These are phyloP conservation scores for Acleris emargana DNA, from an alignment of 2,888 invertebrate genomes.

Conservation along the genomic window DNA sequence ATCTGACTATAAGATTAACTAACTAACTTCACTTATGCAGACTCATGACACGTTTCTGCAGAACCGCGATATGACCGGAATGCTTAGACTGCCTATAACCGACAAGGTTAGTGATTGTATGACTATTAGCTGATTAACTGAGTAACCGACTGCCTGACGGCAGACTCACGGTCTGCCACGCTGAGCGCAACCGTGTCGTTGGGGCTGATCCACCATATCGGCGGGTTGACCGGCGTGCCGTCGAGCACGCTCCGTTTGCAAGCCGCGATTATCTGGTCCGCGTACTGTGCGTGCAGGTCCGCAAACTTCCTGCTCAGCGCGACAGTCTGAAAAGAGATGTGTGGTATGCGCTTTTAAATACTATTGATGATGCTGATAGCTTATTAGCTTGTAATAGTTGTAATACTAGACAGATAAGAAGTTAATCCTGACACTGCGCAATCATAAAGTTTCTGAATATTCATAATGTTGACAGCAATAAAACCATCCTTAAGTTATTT, in stretches of 20 bases:
- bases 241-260: conserved; percentile 72
- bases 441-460: no score
- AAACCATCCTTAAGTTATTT: no score
- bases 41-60: no score
- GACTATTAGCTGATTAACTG: background rate
- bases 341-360: background rate
- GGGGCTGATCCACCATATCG: conserved; percentile 90
- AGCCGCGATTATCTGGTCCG: conserved; percentile 77
- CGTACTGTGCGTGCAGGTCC: conserved; percentile 80
- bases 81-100: no score
- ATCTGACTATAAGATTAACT: no score
- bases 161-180: conserved; percentile 63
- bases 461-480: no score
- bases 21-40: no score
- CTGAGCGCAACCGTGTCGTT: conserved; percentile 77
- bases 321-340: conserved; percentile 67
- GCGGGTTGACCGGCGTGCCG: conserved; percentile 87
- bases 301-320: conserved; percentile 82
- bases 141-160: background rate
- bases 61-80: no score
- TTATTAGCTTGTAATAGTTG: no score
- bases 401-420: no score
- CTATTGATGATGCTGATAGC: no score
- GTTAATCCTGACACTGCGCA: no score
- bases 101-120: background rate